Base-by-base conservation (phyloP, 1,140 invertebrate species). In the Euura saliciscinereae region DNA sequence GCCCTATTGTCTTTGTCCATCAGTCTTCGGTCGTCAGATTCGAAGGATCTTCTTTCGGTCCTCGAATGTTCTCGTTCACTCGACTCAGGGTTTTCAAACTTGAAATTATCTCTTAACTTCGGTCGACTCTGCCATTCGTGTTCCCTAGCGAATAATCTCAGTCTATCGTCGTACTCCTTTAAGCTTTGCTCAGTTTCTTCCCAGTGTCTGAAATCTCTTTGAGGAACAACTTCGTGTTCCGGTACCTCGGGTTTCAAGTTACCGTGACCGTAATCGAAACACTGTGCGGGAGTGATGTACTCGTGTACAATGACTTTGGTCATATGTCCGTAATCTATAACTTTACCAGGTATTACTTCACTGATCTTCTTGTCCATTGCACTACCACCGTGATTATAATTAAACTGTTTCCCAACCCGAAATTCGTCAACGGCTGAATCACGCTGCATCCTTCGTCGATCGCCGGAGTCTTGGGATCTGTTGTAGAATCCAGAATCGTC, bases 301-400 rank as follows among this genome's bases (percentile, higher is more conserved):
- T 83, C 80, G 3, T 79, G 77, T 5, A 77, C 75, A 2, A 64
- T 45, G 42, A 69, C 65, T 2, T 73, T 72, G 3, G 65, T 70
- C 5, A 45, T 75, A 78, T 94, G 93, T 28, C 91, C 90, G 85
- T 95, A 94, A 85, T 95, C 93, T 66, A 94, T 90, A 43, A 94
- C 89, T 74, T 92, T 90, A n/a, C 89, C 87, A 3, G 85, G 83
- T 28, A 79, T 42, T 11, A 82, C 77, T 4, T 85, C 83, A 3
- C 70, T 43, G 7, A 80, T 75, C 45, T 76, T 77, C 44, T 79
- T 77, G n/a, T 83, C 76, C 43, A 73, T 70, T 2, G 69, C n/a
- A 71, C 69, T 68, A 45, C 76, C 81, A 5, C 82, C 83, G 67
- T 88, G 86, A 78, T 88, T 87, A 69, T 88, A 88, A 80, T 88